Evolutionary conservation across 1,140 invertebrate genomes (phyloP), one percentile per base, ranked within the genome.

Genomic region (Drosophila triauraria): DNA sequence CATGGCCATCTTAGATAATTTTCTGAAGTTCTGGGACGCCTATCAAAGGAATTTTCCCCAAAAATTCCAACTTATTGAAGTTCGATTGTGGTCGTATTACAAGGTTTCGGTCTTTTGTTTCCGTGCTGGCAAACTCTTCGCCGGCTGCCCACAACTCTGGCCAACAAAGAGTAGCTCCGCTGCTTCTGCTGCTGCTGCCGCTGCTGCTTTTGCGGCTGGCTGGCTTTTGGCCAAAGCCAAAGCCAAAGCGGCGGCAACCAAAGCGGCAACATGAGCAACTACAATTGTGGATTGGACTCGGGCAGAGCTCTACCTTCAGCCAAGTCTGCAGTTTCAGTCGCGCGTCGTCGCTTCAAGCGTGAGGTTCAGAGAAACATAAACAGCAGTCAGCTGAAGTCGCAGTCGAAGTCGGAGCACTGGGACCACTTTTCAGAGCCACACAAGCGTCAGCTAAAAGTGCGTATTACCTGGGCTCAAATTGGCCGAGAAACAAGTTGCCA

Each of bases 261-360:
- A 23, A 54, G 48, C 61, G 38, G 60, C 67, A 70, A 68, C 62
- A 70, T 54, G 67, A 70, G 67, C 67, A 68, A 65, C 67, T 69
- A 50, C 67, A 68, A 62, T 30, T 42, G 62, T 27, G 38, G 57
- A 64, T 25, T 61, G 57, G 67, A 20, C 12, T 46, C n/a, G 42
- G 25, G 38, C 63, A 42, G 15, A 50, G 72, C 47, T 76, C 65
- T 82, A 71, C 71, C 85, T 88, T 87, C 82, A 68, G 81, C 74
- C 27, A 78, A 69, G 83, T 88, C 84, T 87, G 83, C 83, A 88
- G 61, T 81, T 81, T 81, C 78, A 87, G 83, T 88, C 82, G 84
- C 77, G 81, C 85, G 84, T 84, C 74, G 84, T 78, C 68, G 85
- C 69, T 88, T 61, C 77, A 78, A 88, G 74, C 85, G 85, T 90